A percentile compares a stretch with the other conserved stretches of the same genome.
phyloP scores from a whole-genome alignment of 2,113 vertebrate genomes.

The Ptilonorhynchus violaceus region DNA sequence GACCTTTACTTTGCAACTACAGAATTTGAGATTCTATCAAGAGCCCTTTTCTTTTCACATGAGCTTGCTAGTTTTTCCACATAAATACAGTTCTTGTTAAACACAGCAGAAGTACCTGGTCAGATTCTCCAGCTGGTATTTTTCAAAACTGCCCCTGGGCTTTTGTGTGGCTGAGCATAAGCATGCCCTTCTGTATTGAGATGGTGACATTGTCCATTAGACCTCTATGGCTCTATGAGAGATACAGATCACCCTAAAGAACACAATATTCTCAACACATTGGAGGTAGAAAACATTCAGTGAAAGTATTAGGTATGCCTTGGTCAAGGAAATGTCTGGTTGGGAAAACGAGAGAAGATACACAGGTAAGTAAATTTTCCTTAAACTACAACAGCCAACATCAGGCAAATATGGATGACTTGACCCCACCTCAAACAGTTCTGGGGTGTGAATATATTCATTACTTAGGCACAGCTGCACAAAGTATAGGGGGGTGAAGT shows the following conservation, averaged over 20 bases:
- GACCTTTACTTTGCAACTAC: neutral
- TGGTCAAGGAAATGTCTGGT: neutral
- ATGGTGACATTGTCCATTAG: neutral
- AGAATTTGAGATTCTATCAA: neutral
- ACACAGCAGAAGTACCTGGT: neutral
- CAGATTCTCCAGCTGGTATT: neutral
- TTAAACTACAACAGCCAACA: neutral
- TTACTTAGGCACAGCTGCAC: neutral
- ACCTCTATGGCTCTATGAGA: neutral
- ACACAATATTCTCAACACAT: neutral
- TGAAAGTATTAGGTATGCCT: neutral
- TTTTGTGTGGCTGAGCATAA: neutral
- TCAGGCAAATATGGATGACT: neutral
- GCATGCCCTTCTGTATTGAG: neutral
- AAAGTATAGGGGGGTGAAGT: neutral
- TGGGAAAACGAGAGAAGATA: neutral
- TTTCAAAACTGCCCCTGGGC: neutral
- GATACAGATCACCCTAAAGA: neutral
- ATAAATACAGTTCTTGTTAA: neutral
- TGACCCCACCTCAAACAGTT: neutral
- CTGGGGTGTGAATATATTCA: neutral
- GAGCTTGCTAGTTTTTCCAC: neutral
- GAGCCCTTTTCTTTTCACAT: neutral
- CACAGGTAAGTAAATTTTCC: neutral
- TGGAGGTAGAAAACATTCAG: neutral